Evolutionary conservation across 2,888 invertebrate species (phyloP).

Genomic region (Hydroisotoma schaefferi): DNA sequence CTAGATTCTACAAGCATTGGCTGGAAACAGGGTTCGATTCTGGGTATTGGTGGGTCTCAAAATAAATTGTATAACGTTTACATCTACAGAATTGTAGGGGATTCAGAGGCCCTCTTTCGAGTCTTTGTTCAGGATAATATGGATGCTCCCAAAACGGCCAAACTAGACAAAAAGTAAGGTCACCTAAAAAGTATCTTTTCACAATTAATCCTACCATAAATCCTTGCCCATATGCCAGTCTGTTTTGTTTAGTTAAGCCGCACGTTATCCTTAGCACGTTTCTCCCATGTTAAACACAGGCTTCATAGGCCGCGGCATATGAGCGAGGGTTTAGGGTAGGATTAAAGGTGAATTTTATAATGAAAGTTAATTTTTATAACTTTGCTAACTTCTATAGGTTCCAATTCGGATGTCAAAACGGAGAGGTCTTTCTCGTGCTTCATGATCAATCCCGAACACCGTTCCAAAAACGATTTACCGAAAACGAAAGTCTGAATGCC

Average conservation of each 20-base stretch:
- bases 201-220: too few relatives aligned
- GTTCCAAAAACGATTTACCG: not conserved
- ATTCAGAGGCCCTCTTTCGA: not conserved
- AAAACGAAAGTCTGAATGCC: not conserved
- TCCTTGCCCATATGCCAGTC: too few relatives aligned
- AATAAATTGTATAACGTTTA: not conserved
- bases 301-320: too few relatives aligned
- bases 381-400: constrained; percentile 5
- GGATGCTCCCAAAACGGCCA: not conserved
- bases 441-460: constrained; percentile 1
- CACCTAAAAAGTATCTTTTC: too few relatives aligned
- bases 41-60: not conserved
- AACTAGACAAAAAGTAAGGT: not conserved
- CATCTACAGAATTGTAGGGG: not conserved
- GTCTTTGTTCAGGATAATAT: not conserved
- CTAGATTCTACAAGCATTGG: not conserved
- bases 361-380: too few relatives aligned
- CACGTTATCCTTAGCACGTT: too few relatives aligned
- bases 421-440: not conserved
- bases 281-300: too few relatives aligned
- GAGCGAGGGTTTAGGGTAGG: too few relatives aligned
- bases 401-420: constrained; percentile 10
- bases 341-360: too few relatives aligned
- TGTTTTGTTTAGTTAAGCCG: too few relatives aligned
- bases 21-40: constrained; percentile 12